A percentile compares a stretch with the other conserved stretches of the same genome.
Evolutionary conservation across 2,797 vertebrate species (phyloP).

Genomic region (Parauchenoglanis punctatus): DNA sequence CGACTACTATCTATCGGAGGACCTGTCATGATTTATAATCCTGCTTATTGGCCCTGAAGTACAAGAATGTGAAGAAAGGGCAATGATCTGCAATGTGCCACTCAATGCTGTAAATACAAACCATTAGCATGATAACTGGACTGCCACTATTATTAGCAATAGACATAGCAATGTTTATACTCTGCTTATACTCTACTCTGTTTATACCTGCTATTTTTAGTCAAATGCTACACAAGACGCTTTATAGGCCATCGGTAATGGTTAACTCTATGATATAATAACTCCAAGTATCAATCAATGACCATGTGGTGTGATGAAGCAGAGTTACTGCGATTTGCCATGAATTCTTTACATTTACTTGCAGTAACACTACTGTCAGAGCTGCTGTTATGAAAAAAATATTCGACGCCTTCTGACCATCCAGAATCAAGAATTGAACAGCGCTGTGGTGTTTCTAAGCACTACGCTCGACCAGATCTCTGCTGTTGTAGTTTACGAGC

Average conservation of each 20-base stretch:
- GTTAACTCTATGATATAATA: not conserved
- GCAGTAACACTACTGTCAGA: not conserved
- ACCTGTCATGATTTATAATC: not conserved
- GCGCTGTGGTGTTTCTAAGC: not conserved
- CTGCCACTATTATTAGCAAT: not conserved
- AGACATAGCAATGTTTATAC: too few species aligned
- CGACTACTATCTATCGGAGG: not conserved
- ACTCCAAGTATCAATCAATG: not conserved
- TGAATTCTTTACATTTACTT: not conserved
- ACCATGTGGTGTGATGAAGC: not conserved
- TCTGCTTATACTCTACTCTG: too few species aligned
- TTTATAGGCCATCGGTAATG: not conserved
- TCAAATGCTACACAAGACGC: not conserved
- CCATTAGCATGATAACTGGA: not conserved
- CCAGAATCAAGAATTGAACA: not conserved
- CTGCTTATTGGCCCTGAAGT: not conserved
- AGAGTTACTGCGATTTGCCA: not conserved
- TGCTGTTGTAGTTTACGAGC: conserved; percentile 7
- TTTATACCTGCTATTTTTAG: not conserved
- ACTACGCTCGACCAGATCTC: not conserved
- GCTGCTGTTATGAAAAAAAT: not conserved
- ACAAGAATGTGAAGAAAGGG: not conserved
- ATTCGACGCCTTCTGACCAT: not conserved
- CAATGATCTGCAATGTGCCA: not conserved
- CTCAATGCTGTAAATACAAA: not conserved